Evolutionary conservation across 1,140 invertebrate species (phyloP), one percentile per base, ranked within the genome.

Genomic region (Goniozus legneri): DNA sequence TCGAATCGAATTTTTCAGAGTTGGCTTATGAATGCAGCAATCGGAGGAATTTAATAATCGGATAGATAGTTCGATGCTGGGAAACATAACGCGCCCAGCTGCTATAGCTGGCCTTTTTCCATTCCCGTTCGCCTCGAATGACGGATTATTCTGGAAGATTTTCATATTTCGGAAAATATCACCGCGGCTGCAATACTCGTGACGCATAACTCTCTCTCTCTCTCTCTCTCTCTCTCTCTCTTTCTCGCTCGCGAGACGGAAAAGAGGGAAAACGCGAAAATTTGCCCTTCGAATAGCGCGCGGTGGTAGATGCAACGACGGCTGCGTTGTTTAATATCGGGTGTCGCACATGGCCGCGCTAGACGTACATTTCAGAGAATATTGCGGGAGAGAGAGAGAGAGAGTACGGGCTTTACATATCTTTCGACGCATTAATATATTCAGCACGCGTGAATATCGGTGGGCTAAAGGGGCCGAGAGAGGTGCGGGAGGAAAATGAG

Each of bases 391-490:
- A 54, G 44, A 45, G 19, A 39, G 33, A 4, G 36, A 47, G 38
- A 46, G 40, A 36, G 38, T 39, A 20, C 35, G 50, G 30, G 56
- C 45, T 67, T 65, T 65, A 64, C 63, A 65, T 72, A 71, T 72
- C 62, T 73, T 65, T 60, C 47, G 42, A 56, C 54, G 64, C 60
- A 73, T 73, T 75, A 75, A 75, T 74, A 74, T 74, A 75, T 73
- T 75, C 73, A 75, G 64, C 69, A 60, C 61, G 62, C 71, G 74
- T 71, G 73, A 73, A 75, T 74, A 71, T 75, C 67, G 61, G 60
- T 35, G 39, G 39, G 38, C 24, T 24, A 36, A 49, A 41, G 27
- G 27, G 39, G 47, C 31, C 37, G 34, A 56, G 53, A 6, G 32
- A 41, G 13, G 33, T 12, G 47, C 48, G 36, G 53, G 47, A 16